Evolutionary conservation across 2,113 vertebrate genomes (phyloP), one percentile per base, ranked within the genome.

Genomic region (Merops nubicus): DNA sequence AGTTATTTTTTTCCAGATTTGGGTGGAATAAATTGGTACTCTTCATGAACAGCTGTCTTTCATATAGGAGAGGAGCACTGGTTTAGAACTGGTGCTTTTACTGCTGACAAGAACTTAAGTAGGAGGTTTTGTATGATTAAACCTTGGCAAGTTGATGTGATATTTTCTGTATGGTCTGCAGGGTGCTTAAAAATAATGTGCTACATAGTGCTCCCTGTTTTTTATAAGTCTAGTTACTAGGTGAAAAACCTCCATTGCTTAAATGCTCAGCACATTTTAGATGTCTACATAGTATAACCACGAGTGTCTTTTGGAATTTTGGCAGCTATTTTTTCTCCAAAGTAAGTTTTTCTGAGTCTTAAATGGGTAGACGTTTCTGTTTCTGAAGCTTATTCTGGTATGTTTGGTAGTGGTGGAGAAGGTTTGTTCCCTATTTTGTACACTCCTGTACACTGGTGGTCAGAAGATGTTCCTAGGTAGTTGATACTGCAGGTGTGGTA

Each of bases 91-190:
- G 74, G n/a, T 89, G 47, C 25, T 82, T 95, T 83, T 84, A 36
- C 51, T 83, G 40, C 77, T 86, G 40, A 69, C 1, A 2, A 50
- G 67, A 78, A 48, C 53, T 78, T 85, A 63, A 85, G 91, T 87
- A 81, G 93, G 64, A 76, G 43, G 69, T 94, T 95, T 89, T 36
- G 28, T 48, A 50, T 74, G 77, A 70, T 89, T 36, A 91, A 96
- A 56, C 60, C 65, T 38, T 47, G 14, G 4, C 53, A 75, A 74
- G 23, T 59, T 84, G 75, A 48, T 38, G 45, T 63, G 45, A 9
- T 83, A 53, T 62, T 69, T 73, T 45, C 74, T 53, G 11, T 91
- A 56, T 53, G 20, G 20, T 93, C 69, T 84, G 60, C 42, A 43
- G 48, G 48, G 34, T 77, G 56, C 53, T 54, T 82, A 59, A 50